Evolutionary conservation across 2,888 invertebrate genomes (phyloP).

Genomic region (Diarsia rubi): DNA sequence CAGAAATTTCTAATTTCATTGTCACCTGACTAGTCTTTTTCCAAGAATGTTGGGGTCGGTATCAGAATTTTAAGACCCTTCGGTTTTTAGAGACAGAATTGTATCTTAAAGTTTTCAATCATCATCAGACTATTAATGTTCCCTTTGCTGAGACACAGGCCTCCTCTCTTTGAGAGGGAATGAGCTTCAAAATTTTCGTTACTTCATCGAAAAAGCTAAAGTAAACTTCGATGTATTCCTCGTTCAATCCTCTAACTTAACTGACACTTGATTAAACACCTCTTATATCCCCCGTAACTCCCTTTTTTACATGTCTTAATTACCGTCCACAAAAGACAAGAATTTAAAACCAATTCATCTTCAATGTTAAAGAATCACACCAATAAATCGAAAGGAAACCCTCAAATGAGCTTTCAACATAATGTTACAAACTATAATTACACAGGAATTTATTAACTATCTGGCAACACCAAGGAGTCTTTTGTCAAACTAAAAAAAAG

Average conservation of each 20-base stretch:
- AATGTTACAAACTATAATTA: slow-evolving; percentile 86
- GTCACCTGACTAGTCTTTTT: neutral
- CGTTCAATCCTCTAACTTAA: neutral
- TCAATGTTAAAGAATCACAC: slow-evolving; percentile 67
- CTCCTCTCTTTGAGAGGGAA: too few relatives aligned
- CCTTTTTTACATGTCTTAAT: slow-evolving; percentile 48
- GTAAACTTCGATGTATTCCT: neutral
- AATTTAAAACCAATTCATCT: slow-evolving; percentile 68
- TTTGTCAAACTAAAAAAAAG: slow-evolving; percentile 70
- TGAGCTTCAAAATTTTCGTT: too few relatives aligned
- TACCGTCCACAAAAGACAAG: slow-evolving; percentile 55
- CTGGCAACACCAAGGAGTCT: slow-evolving; percentile 69
- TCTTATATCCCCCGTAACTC: neutral
- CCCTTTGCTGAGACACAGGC: too few relatives aligned
- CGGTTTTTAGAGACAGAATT: too few relatives aligned
- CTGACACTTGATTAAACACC: slow-evolving; percentile 12
- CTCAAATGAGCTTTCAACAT: slow-evolving; percentile 88
- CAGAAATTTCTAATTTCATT: neutral
- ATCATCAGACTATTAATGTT: too few relatives aligned
- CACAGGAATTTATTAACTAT: slow-evolving; percentile 85
- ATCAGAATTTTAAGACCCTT: too few relatives aligned
- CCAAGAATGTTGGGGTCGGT: too few relatives aligned
- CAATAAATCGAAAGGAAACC: slow-evolving; percentile 80
- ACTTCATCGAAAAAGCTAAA: neutral
- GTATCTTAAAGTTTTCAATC: too few relatives aligned